These are phyloP conservation scores for Amiota mariae DNA, from an alignment of 2,888 invertebrate species.

Conservation along the genomic window DNA sequence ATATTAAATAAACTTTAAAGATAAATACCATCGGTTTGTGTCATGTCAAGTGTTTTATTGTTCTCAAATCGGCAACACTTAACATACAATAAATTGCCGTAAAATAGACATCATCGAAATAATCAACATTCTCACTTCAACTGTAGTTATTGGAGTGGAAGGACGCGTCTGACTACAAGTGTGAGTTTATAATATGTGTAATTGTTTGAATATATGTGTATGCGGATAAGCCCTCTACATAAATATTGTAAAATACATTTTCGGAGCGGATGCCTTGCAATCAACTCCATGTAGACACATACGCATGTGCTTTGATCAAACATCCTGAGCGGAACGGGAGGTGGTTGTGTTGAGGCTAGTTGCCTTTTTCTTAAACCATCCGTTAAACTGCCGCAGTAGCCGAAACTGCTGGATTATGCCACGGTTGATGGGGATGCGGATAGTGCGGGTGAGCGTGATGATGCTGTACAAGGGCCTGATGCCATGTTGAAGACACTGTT, in stretches of 20 bases:
- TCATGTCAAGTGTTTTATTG: constrained; percentile 50
- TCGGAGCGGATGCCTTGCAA: constrained; percentile 9
- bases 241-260: not conserved
- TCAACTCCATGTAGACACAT: not conserved
- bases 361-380: constrained; percentile 19
- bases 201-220: not conserved
- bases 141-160: too few species aligned
- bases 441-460: constrained; percentile 71
- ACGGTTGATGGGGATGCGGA: constrained; percentile 72
- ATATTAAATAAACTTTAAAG: constrained; percentile 50
- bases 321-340: not conserved
- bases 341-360: not conserved
- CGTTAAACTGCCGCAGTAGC: constrained; percentile 69
- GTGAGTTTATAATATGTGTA: too few species aligned
- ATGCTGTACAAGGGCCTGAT: constrained; percentile 73
- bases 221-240: not conserved
- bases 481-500: constrained; percentile 73
- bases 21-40: constrained; percentile 63
- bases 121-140: not conserved
- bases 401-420: constrained; percentile 73
- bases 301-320: constrained; percentile 18
- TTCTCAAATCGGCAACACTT: constrained; percentile 36
- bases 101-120: constrained; percentile 12
- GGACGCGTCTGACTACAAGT: too few species aligned
- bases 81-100: constrained; percentile 30